Evolutionary conservation across 1,140 invertebrate species (phyloP), one percentile per base, ranked within the genome.

Genomic region (Diachasma alloeum): DNA sequence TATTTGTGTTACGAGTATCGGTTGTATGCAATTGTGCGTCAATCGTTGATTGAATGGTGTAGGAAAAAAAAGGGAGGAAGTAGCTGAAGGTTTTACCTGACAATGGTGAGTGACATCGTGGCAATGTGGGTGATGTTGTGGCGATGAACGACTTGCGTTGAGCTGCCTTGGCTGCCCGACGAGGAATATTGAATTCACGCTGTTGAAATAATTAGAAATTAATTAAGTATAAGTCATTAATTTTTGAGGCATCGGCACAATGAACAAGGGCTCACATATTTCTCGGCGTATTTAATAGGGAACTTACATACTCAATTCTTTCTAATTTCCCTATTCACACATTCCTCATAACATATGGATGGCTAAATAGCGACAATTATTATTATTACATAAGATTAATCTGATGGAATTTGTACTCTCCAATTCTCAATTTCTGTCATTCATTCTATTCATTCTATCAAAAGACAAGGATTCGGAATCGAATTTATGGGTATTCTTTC

Each of bases 71-170:
- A 63, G 59, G 24, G 59, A 56, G 48, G 48, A 63, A 63, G 59
- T 63, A 8, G 24, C 46, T 78, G 77, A 78, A 75, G 77, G n/a
- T 53, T 79, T 84, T 86, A 92, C 93, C 91, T 88, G 92, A 92
- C 81, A 93, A 88, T 24, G 95, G 95, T 37, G 95, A 96, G 86
- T 96, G 94, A 83, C 95, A 96, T 88, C 95, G 89, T 69, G 94
- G 94, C 79, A 96, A 91, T 74, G 94, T 94, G 17, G 93, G 93
- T 68, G 93, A 94, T 13, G 93, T 94, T 66, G 92, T 93, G 6
- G 92, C 89, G 77, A 94, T 93, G 79, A 94, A 91, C 82, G 92
- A 93, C 83, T 93, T 93, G 72, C 93, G 87, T 85, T 94, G 93
- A 80, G 91, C 89, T 15, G 91, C 91, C 85, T 92, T 91, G 19